Percentiles rank a stretch among this genome's conserved stretches.
These are phyloP conservation scores for Uloborus plumipes DNA, from an alignment of 2,888 invertebrate species.

Conservation along the genomic window DNA sequence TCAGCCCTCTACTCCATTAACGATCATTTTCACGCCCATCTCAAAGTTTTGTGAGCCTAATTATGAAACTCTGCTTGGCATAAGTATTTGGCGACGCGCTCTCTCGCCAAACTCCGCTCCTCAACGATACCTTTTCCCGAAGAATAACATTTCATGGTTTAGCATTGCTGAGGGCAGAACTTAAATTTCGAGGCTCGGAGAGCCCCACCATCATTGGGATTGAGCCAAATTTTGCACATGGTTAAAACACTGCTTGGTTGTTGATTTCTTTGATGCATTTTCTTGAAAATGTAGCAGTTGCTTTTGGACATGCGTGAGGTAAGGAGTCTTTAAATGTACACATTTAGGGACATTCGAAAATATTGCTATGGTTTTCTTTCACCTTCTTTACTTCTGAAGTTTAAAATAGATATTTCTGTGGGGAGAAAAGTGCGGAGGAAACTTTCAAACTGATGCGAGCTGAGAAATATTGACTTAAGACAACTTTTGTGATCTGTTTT, in stretches of 20 bases:
- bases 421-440: not conserved
- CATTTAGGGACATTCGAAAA: not conserved
- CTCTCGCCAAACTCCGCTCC: constrained; percentile 17
- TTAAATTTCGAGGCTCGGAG: constrained; percentile 28
- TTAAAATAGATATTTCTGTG: constrained; percentile 35
- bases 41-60: constrained; percentile 14
- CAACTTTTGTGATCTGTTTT: constrained; percentile 5
- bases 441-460: constrained; percentile 22
- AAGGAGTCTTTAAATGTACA: constrained; percentile 8
- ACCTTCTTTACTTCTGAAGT: constrained; percentile 6
- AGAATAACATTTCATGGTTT: constrained; percentile 37
- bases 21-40: not conserved
- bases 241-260: constrained; percentile 23
- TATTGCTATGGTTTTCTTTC: constrained; percentile 15
- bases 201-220: constrained; percentile 19
- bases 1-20: too few species aligned
- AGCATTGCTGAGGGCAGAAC: constrained; percentile 26
- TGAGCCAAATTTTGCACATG: constrained; percentile 35
- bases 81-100: constrained; percentile 16
- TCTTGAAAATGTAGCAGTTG: constrained; percentile 14
- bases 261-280: constrained; percentile 27
- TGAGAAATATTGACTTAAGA: not conserved
- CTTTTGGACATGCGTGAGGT: constrained; percentile 15
- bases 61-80: constrained; percentile 34
- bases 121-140: constrained; percentile 2